A percentile compares a stretch with the other conserved stretches of the same genome.
Evolutionary conservation across 2,113 vertebrate genomes (phyloP).

Genomic region (Paedocypris sp.): DNA sequence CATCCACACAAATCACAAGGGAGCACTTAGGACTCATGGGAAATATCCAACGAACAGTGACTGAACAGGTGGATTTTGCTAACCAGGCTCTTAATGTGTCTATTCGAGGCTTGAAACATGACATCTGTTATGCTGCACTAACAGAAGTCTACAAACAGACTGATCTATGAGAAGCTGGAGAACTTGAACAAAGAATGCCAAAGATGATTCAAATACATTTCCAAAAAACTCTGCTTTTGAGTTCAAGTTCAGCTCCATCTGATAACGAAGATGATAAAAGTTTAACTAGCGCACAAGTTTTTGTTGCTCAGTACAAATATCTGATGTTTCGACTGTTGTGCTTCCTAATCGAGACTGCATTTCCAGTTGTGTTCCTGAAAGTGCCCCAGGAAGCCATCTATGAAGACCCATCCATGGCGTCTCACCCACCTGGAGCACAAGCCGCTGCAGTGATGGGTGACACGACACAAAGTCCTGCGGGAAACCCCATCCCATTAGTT

Average conservation of each 20-base stretch:
- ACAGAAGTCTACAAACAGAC: background rate
- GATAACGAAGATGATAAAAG: no score
- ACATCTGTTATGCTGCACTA: background rate
- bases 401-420: slow-evolving; percentile 11
- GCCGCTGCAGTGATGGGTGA: slow-evolving; percentile 54
- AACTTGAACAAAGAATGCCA: background rate
- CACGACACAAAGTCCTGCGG: slow-evolving; percentile 67
- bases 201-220: background rate
- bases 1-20: slow-evolving; percentile 12
- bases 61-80: background rate
- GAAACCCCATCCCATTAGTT: slow-evolving; percentile 26
- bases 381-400: slow-evolving; percentile 7
- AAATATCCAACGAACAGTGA: background rate
- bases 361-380: slow-evolving; percentile 36
- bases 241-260: slow-evolving; percentile 2
- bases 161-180: slow-evolving; percentile 6
- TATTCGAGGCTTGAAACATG: background rate
- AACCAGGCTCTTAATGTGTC: background rate
- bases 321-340: background rate
- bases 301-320: background rate
- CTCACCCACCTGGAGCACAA: slow-evolving; percentile 60
- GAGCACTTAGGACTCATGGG: slow-evolving; percentile 34
- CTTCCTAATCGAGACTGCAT: background rate
- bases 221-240: background rate
- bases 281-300: no score